Conservation (phyloP, 2,888 invertebrate species). For the Agriopis aurantiaria region DNA sequence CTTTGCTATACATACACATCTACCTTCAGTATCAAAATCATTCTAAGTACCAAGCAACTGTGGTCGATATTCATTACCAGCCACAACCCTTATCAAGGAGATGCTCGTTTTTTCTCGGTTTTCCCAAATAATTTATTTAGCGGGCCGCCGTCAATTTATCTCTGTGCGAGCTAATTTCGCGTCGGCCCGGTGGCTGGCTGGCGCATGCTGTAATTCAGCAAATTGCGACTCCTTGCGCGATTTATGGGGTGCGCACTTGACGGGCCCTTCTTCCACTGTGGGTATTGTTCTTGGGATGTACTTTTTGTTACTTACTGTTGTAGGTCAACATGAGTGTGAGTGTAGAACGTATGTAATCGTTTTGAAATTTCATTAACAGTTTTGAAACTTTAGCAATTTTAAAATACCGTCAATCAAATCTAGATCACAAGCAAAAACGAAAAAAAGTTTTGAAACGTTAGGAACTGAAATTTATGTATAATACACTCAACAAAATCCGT, state of each 20-base stretch:
- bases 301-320: constrained; percentile 31
- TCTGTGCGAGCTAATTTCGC: constrained; percentile 86
- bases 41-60: constrained; percentile 3
- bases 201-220: constrained; percentile 87
- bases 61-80: constrained; percentile 37
- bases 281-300: constrained; percentile 59
- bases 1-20: neutral
- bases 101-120: constrained; percentile 86
- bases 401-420: too few species aligned
- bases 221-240: constrained; percentile 83
- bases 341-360: neutral
- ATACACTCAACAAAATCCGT: too few species aligned
- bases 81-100: constrained; percentile 85
- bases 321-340: constrained; percentile 52
- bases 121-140: constrained; percentile 87
- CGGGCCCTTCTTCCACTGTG: constrained; percentile 83
- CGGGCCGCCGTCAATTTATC: constrained; percentile 85
- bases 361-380: too few species aligned
- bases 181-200: constrained; percentile 84
- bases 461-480: too few species aligned
- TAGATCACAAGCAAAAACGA: too few species aligned
- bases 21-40: neutral
- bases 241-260: constrained; percentile 83
- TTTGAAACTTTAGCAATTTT: too few species aligned
- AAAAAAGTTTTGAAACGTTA: too few species aligned